These are phyloP conservation scores for Pissodes strobi DNA, from an alignment of 1,140 invertebrate genomes.

Conservation along the genomic window DNA sequence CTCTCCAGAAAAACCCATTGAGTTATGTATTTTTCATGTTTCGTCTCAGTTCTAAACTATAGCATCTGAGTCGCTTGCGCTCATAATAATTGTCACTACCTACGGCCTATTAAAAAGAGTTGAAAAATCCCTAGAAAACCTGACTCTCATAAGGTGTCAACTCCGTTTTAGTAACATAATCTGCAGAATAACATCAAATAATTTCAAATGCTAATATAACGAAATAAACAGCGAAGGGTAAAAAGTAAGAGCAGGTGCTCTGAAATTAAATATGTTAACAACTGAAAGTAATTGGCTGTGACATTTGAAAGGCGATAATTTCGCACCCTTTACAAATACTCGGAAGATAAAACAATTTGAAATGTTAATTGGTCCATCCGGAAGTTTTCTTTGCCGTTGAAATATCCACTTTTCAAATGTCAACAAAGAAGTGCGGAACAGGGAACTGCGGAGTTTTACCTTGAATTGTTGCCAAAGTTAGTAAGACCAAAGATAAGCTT, in stretches of 20 bases:
- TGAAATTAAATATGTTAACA: neutral
- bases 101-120: no score
- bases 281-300: slow-evolving; percentile 34
- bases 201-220: no score
- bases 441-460: slow-evolving; percentile 9
- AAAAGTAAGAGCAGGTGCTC: neutral
- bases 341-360: slow-evolving; percentile 34
- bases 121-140: no score
- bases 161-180: no score
- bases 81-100: no score
- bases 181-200: no score
- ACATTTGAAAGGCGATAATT: slow-evolving; percentile 39
- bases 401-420: slow-evolving; percentile 25
- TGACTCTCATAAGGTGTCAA: no score
- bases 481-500: slow-evolving; percentile 7
- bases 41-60: no score
- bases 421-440: slow-evolving; percentile 21
- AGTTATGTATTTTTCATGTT: no score
- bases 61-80: no score
- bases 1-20: no score
- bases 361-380: slow-evolving; percentile 40
- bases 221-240: no score
- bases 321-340: slow-evolving; percentile 17
- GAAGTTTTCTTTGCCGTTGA: slow-evolving; percentile 7
- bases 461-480: slow-evolving; percentile 25